Evolutionary conservation across 2,113 vertebrate species (phyloP), one percentile per base, ranked within the genome.

Genomic region (Mixornis gularis): DNA sequence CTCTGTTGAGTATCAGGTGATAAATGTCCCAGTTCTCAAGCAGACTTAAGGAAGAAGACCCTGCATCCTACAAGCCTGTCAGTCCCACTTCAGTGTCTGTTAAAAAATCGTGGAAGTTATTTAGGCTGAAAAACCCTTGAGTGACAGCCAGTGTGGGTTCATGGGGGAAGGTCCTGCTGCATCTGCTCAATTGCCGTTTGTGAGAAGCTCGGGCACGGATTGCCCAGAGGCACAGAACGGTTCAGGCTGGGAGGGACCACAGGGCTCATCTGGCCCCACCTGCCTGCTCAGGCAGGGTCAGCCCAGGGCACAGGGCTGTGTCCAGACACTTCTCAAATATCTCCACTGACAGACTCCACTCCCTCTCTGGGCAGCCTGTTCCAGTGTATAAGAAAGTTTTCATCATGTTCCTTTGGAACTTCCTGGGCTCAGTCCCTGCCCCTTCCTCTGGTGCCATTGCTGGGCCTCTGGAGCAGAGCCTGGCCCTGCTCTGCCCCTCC

Each of bases 361-460:
- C 12, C 16, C 24, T 53, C 40, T 40, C 64, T 30, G 56, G 40
- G 40, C 40, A 77, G 38, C n/a, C 40, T 40, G 12, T n/a, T 38
- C 53, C 46, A 40, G 15, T 4, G 5, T 7, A 19, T 10, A 13
- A 12, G 38, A 7, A 30, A n/a, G 22, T 1, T 46, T 34, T n/a
- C 3, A 1, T 17, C 1, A 0, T 40, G 29, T 40, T n/a, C 7
- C 17, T n/a, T 52, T 46, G 55, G 48, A 24, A 7, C 8, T 63
- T 13, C 3, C 4, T 62, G 73, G 48, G 48, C 8, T 48, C 40
- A 25, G 84, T 7, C 40, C 10, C 55, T 86, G 40, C 63, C 40
- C 0, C 0, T 27, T 2, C 3, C 25, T 74, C 52, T 30, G 32
- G 40, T 32, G 62, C 38, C 40, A 29, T 2, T 24, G 38, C 46